These are phyloP conservation scores for Cryptotermes secundus DNA, from an alignment of 1,140 invertebrate species.

Conservation along the genomic window DNA sequence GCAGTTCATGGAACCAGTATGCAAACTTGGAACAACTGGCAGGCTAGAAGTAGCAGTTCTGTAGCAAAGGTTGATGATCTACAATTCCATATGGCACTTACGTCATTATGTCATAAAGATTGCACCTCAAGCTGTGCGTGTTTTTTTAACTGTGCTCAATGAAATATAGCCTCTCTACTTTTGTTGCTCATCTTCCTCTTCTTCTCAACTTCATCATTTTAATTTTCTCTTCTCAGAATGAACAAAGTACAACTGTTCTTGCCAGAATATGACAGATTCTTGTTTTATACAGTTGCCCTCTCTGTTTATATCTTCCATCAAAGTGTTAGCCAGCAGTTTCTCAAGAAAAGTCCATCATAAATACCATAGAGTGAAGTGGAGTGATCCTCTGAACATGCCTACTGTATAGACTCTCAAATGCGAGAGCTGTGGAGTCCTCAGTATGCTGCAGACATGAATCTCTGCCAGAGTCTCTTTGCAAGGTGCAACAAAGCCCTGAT, in stretches of 20 bases:
- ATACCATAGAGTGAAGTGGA: background rate
- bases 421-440: background rate
- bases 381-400: background rate
- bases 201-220: background rate
- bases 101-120: background rate
- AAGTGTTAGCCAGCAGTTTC: conserved; percentile 4
- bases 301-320: background rate
- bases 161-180: conserved; percentile 19
- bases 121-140: background rate
- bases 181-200: background rate
- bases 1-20: background rate
- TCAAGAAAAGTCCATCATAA: background rate
- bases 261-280: conserved; percentile 10
- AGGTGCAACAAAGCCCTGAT: conserved; percentile 12
- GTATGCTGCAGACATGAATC: background rate
- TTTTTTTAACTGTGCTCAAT: background rate
- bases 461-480: background rate
- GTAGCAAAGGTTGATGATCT: background rate
- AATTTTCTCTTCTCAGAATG: background rate
- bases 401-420: conserved; percentile 1
- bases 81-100: background rate
- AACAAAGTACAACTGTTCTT: background rate
- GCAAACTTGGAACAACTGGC: background rate
- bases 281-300: background rate
- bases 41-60: background rate